A percentile compares a stretch with the other conserved stretches of the same genome.
These are phyloP conservation scores for Cyprinodon brontotheroides DNA, from an alignment of 2,113 vertebrate species.

Conservation along the genomic window DNA sequence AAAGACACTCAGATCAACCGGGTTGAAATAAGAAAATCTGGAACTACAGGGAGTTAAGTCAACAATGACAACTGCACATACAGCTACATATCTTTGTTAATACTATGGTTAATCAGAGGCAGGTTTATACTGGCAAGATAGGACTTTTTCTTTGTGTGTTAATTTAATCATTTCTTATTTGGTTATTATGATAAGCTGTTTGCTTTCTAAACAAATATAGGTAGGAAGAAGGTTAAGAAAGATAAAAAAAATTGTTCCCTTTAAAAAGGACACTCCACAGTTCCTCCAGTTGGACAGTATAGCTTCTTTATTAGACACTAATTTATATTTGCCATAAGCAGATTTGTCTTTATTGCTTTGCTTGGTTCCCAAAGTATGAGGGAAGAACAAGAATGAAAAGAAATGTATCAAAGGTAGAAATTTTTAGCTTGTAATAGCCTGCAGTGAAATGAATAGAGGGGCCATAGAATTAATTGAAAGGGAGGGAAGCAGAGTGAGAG, in stretches of 20 bases:
- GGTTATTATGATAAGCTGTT: conserved; percentile 39
- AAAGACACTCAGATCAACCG: conserved; percentile 50
- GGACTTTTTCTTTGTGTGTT: conserved; percentile 26
- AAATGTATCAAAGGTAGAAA: conserved; percentile 41
- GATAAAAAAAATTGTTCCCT: conserved; percentile 11
- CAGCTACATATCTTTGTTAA: conserved; percentile 42
- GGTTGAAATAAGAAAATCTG: conserved; percentile 1
- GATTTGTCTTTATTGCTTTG: conserved; percentile 28
- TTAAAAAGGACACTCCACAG: not conserved
- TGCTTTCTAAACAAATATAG: conserved; percentile 11
- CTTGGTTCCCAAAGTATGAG: conserved; percentile 28
- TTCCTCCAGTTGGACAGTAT: conserved; percentile 19
- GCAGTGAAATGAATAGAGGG: conserved; percentile 55
- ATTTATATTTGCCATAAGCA: conserved; percentile 22
- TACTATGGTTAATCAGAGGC: conserved; percentile 34
- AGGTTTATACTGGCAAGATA: conserved; percentile 1
- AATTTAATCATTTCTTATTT: conserved; percentile 30
- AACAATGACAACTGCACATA: conserved; percentile 24
- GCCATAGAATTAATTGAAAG: conserved; percentile 48
- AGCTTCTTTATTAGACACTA: conserved; percentile 4
- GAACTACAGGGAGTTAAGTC: conserved; percentile 19
- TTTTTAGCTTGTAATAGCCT: conserved; percentile 50
- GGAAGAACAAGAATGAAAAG: conserved; percentile 8
- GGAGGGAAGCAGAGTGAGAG: conserved; percentile 41
- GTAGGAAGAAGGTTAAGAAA: not conserved